A percentile compares a stretch with the other conserved stretches of the same genome.
These are phyloP conservation scores for Grammomys surdaster DNA, from an alignment of 2,113 vertebrate genomes.

Conservation along the genomic window DNA sequence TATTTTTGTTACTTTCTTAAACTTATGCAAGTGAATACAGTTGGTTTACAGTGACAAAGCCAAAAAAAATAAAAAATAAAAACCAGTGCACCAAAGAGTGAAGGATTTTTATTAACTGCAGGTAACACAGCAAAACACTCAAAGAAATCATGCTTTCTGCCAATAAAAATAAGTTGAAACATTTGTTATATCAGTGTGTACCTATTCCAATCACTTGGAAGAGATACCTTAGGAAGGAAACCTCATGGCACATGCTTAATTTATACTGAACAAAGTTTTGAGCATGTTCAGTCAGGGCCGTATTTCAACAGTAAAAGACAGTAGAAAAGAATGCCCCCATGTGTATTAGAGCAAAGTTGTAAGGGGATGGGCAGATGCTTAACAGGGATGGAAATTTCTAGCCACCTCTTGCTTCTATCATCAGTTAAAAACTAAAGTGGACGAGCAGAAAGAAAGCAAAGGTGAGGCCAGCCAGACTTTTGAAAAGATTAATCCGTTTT, in stretches of 20 bases:
- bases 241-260: rapidly evolving
- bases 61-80: no score
- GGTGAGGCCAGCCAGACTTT: background rate
- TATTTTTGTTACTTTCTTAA: background rate
- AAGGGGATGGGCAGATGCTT: background rate
- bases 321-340: background rate
- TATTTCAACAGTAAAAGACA: background rate
- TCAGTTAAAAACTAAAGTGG: background rate
- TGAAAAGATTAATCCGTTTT: background rate
- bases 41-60: background rate
- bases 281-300: no score
- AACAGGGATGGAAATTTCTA: no score
- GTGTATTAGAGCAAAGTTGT: background rate
- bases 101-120: background rate
- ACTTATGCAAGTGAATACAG: background rate
- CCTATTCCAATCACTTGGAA: background rate
- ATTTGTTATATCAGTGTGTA: background rate
- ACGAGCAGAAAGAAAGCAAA: background rate
- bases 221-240: background rate
- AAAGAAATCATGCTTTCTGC: no score
- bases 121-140: background rate
- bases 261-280: background rate
- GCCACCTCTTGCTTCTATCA: background rate
- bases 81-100: background rate
- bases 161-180: background rate